Evolutionary conservation across 2,888 invertebrate species (phyloP).

Genomic region (Phortica magna): DNA sequence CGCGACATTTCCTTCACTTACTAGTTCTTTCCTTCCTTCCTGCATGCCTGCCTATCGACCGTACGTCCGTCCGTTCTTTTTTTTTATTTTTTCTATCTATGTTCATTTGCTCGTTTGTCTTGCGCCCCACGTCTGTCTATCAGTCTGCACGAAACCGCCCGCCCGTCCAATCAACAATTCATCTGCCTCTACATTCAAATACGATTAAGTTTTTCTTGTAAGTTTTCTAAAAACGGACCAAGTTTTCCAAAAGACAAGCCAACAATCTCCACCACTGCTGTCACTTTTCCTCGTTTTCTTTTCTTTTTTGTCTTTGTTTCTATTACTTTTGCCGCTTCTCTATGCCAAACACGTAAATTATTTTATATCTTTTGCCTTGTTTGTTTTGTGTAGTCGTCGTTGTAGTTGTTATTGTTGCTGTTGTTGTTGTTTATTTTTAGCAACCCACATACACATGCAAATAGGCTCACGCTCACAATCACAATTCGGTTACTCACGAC

Average conservation of each 20-base stretch:
- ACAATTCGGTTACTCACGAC: not conserved
- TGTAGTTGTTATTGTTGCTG: not conserved
- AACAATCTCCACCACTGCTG: not conserved
- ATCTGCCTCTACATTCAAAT: constrained; percentile 17
- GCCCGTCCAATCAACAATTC: not conserved
- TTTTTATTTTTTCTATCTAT: too few relatives aligned
- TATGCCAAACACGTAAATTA: constrained; percentile 26
- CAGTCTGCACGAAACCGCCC: not conserved
- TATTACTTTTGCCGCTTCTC: constrained; percentile 7
- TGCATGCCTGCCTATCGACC: not conserved
- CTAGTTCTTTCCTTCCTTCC: not conserved
- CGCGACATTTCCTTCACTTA: constrained; percentile 27
- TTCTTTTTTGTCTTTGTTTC: not conserved
- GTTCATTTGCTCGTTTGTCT: too few relatives aligned
- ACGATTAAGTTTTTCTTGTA: constrained; percentile 21
- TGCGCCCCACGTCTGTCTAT: not conserved
- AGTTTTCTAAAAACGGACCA: constrained; percentile 22
- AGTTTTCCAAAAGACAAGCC: constrained; percentile 25
- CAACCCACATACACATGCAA: constrained; percentile 25
- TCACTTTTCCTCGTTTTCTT: not conserved
- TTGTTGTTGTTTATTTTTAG: constrained; percentile 32
- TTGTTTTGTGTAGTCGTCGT: not conserved
- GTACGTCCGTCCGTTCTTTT: too few relatives aligned
- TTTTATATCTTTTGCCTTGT: constrained; percentile 29
- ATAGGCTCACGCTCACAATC: constrained; percentile 10